Percentiles rank a stretch among this genome's conserved stretches.
phyloP scores from a whole-genome alignment of 1,140 invertebrate genomes.

The Plectrocnemia conspersa region DNA sequence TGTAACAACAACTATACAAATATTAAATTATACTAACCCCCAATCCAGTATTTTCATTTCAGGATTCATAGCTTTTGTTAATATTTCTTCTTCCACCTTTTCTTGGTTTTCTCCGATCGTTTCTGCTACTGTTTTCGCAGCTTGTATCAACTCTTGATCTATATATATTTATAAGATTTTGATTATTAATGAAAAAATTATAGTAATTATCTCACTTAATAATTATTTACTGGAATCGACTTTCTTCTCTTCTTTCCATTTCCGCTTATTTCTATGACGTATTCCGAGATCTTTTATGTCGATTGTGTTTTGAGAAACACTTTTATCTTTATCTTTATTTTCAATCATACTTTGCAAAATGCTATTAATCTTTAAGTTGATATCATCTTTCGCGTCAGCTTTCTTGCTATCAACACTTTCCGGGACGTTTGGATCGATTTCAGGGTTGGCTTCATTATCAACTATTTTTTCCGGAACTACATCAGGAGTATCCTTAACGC shows the following conservation, averaged over 20 bases:
- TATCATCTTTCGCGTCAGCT: neutral
- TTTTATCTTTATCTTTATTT: constrained; percentile 42
- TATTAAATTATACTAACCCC: constrained; percentile 38
- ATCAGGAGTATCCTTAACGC: no score
- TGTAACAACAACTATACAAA: constrained; percentile 13
- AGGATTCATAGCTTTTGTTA: constrained; percentile 59
- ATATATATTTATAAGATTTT: constrained; percentile 20
- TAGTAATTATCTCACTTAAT: neutral
- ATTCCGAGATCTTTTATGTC: constrained; percentile 36
- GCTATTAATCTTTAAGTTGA: constrained; percentile 45
- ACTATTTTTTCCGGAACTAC: no score
- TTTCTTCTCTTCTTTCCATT: neutral
- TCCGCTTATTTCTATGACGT: neutral
- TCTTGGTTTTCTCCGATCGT: constrained; percentile 59
- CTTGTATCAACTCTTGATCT: constrained; percentile 50
- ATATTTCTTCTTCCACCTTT: constrained; percentile 69
- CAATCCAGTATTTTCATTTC: constrained; percentile 43
- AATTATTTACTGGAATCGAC: neutral
- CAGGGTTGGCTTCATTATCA: no score
- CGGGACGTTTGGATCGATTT: no score
- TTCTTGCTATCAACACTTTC: neutral
- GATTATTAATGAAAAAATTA: neutral
- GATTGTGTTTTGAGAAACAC: constrained; percentile 38
- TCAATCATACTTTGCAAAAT: constrained; percentile 47
- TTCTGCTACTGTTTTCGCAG: constrained; percentile 65